Conservation (phyloP, 1,140 invertebrate species). For the Eriocheir sinensis region DNA sequence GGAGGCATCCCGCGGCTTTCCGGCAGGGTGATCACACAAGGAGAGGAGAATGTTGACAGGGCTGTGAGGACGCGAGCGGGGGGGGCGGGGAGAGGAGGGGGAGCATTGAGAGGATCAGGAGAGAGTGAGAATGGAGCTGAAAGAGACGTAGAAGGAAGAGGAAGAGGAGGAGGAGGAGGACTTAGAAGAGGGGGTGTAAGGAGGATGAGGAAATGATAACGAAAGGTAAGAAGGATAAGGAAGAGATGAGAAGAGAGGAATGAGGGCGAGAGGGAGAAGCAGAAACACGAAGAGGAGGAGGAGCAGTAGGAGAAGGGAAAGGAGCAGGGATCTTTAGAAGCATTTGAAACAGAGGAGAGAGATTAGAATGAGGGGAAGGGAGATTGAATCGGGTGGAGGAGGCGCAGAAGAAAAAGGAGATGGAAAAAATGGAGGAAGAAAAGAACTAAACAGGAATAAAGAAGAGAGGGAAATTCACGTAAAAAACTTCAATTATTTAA, state of each 20-base stretch:
- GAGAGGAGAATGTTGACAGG: neutral
- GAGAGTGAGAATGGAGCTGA: too few species aligned
- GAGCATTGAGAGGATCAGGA: neutral
- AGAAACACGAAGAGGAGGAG: too few species aligned
- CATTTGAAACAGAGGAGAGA: slow-evolving; percentile 30
- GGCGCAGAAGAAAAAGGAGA: neutral
- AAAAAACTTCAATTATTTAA: too few species aligned
- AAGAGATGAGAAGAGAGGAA: too few species aligned
- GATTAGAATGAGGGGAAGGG: slow-evolving; percentile 40
- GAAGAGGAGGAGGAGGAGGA: slow-evolving; percentile 27
- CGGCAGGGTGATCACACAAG: neutral
- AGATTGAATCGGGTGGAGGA: neutral
- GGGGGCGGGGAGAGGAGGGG: too few species aligned
- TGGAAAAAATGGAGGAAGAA: neutral
- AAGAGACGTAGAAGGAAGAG: neutral
- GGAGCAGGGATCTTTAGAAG: neutral
- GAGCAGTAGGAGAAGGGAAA: neutral
- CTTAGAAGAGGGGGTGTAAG: neutral
- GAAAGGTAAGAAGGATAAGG: too few species aligned
- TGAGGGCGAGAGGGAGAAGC: too few species aligned
- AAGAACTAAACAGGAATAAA: neutral
- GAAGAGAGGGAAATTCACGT: too few species aligned
- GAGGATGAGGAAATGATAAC: too few species aligned
- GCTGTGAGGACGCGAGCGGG: too few species aligned
- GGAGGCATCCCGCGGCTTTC: neutral